Base-by-base conservation (phyloP, 2,888 invertebrate species). In the Agapostemon virescens region DNA sequence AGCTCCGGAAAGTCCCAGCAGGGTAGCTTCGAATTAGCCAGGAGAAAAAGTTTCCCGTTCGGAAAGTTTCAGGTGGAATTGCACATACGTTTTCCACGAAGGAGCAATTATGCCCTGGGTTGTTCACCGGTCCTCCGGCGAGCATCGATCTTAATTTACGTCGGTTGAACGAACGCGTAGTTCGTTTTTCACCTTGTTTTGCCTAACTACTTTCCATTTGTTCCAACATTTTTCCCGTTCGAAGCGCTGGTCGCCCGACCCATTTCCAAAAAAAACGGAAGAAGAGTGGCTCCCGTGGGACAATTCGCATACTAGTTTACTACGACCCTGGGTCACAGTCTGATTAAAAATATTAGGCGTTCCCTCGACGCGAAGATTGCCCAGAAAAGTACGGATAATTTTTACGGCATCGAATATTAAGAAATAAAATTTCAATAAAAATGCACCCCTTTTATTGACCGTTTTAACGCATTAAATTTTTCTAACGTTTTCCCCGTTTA, bases 131-230 rank as follows among this genome's bases (percentile, higher is more conserved):
- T 40, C 38, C 26, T 30, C 13, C 38, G n/a, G 23, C 17, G n/a
- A 33, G 40, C 67, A 78, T 74, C 64, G 52, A 42, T 52, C 52
- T 77, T 33, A 69, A 76, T 73, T 77, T 73, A 67, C 66, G 42
- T 40, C 45, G 23, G 5, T 38, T 9, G 30, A 36, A 42, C 30
- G 20, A 67, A 49, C 33, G 4, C 6, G 9, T 6, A 23, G 13
- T 36, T 66, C 58, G 42, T 66, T 72, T n/a, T 17, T 49, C 49
- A 13, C 49, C 42, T 20, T 33, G 38, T 11, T 69, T 13, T 26
- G n/a, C 3, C 45, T 71, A 85, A 85, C 76, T 79, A 67, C n/a
- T 74, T 30, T 66, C 49, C 70, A 58, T 68, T 76, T 67, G 33
- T 63, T 13, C n/a, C 68, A 33, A 33, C 64, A 36, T 36, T 72